Evolutionary conservation across 1,140 invertebrate species (phyloP).

Genomic region (Wiebesia pumilae): DNA sequence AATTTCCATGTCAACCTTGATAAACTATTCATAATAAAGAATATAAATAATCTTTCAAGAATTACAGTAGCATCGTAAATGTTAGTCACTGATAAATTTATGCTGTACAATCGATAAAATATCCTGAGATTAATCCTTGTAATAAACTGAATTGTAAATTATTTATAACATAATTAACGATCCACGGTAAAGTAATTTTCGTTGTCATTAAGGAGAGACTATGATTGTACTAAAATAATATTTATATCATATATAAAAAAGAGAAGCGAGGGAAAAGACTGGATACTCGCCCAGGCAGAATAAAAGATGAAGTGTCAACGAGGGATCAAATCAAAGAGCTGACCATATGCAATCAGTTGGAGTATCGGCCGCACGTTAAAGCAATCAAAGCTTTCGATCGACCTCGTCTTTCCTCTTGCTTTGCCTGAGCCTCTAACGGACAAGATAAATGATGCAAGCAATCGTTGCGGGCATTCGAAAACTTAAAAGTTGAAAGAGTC

Average conservation of each 20-base stretch:
- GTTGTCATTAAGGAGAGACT: not conserved
- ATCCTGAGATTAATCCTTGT: not conserved
- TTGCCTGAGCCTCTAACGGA: not conserved
- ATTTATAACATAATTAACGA: constrained; percentile 14
- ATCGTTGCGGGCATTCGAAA: not conserved
- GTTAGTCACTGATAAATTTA: constrained; percentile 6
- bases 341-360: too few species aligned
- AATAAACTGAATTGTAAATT: constrained; percentile 5
- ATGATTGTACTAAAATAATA: too few species aligned
- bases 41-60: not conserved
- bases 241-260: too few species aligned
- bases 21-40: not conserved
- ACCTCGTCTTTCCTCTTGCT: not conserved
- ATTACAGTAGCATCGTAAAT: not conserved
- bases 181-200: not conserved
- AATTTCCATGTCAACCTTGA: not conserved
- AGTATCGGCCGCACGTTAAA: not conserved
- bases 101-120: not conserved
- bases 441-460: not conserved
- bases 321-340: not conserved
- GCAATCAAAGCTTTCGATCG: not conserved
- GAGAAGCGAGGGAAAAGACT: too few species aligned
- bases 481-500: not conserved
- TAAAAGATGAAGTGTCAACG: not conserved
- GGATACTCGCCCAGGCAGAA: not conserved